phyloP scores from a whole-genome alignment of 2,113 vertebrate species.

The Cyanoramphus novaezelandiae region DNA sequence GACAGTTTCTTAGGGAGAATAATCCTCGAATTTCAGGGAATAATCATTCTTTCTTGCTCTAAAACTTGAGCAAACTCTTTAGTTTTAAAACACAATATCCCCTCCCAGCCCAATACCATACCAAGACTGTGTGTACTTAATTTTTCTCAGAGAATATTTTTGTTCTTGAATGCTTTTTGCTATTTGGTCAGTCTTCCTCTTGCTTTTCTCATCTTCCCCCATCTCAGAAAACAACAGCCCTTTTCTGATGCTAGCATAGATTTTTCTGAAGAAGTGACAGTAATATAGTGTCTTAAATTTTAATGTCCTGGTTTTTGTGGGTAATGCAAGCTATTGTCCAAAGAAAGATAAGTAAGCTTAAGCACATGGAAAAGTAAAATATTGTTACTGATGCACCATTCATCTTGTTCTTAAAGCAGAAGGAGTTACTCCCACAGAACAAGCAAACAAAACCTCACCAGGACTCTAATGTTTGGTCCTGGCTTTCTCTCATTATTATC shows the following conservation, averaged over 20 bases:
- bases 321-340: background rate
- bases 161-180: background rate
- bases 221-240: conserved; percentile 4
- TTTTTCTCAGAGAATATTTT: conserved; percentile 21
- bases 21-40: conserved; percentile 56
- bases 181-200: background rate
- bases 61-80: conserved; percentile 18
- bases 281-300: conserved; percentile 15
- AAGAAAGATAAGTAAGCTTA: background rate
- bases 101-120: background rate
- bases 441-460: background rate
- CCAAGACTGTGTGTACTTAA: background rate
- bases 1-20: conserved; percentile 61
- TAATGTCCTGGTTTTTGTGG: background rate
- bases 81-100: background rate
- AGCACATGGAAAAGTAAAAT: background rate
- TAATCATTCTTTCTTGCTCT: background rate
- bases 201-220: background rate
- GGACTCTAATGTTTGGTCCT: background rate
- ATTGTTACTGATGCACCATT: background rate
- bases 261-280: conserved; percentile 29
- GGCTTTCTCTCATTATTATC: background rate
- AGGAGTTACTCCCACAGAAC: background rate
- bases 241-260: conserved; percentile 1
- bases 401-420: background rate